Base-by-base conservation (phyloP, 1,140 invertebrate species). In the Listronotus bonariensis region DNA sequence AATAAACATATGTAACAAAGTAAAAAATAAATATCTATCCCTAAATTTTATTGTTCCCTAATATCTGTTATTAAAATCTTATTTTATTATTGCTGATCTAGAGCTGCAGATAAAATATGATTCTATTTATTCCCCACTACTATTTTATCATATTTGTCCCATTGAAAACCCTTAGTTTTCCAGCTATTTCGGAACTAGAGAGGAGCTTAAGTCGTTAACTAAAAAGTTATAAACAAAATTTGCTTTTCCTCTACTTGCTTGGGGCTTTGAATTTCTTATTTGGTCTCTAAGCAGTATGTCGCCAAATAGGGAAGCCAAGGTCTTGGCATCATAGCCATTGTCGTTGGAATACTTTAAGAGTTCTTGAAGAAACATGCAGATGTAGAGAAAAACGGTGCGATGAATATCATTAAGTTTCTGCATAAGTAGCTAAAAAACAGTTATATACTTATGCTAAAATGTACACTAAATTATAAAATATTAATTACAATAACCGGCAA, bases 311-410 rank as follows among this genome's bases (percentile, higher is more conserved):
- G 90, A 88, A 0, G 92, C 92, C 34, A 96, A 78, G 20, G 91
- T 90, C 80, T 92, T 93, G 0, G 87, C 83, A 80, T 96, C 93
- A 3, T 93, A 81, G 56, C 89, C 88, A 81, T 96, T 95, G 62
- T 92, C 86, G 49, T 87, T 83, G 36, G 87, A 85, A 75, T 94
- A 87, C 71, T 88, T 87, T 14, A 97, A 81, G 32, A 96, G 84
- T 77, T 96, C 93, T 81, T 93, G 88, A 20, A 97, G 82, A 79
- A 97, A 98, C 74, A 90, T 87, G 78, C 91, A 93, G 46, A 97
- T 81, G 77, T 98, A 97, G 12, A 95, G 82, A 75, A 97, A 97
- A 0, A 96, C 91, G 78, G 93, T 95, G 76, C 89, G 87, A 72
- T 94, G 90, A 60, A 85, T 81, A 69, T 90, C 88, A 6, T 93